phyloP scores from a whole-genome alignment of 1,140 invertebrate genomes.

The Drosophila repleta region DNA sequence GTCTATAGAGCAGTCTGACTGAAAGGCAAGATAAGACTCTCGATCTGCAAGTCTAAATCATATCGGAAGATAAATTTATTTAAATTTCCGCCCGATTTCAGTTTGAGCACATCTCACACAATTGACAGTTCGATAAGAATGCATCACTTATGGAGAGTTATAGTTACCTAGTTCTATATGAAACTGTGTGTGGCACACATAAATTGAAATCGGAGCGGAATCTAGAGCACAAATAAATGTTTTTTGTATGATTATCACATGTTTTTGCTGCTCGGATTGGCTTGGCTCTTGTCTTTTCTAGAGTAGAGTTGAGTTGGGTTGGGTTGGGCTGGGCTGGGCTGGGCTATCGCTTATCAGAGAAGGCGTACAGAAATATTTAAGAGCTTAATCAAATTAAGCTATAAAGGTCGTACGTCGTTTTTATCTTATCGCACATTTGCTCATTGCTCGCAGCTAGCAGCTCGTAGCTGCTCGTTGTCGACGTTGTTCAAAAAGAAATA shows the following conservation, averaged over 20 bases:
- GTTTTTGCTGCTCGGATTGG: slow-evolving; percentile 4
- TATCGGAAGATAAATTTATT: neutral
- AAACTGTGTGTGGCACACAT: slow-evolving; percentile 15
- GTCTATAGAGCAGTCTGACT: too few relatives aligned
- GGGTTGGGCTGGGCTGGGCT: neutral
- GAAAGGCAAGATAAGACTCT: too few relatives aligned
- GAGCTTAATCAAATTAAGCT: slow-evolving; percentile 82
- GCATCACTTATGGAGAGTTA: slow-evolving; percentile 1
- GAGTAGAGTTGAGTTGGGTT: slow-evolving; percentile 14
- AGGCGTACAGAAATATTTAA: slow-evolving; percentile 64
- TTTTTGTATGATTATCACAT: slow-evolving; percentile 43
- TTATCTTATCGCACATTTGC: slow-evolving; percentile 65
- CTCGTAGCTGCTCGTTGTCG: slow-evolving; percentile 22
- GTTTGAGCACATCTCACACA: slow-evolving; percentile 1
- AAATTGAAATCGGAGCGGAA: slow-evolving; percentile 12
- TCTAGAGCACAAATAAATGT: slow-evolving; percentile 32
- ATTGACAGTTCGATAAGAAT: slow-evolving; percentile 4
- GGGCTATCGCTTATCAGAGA: slow-evolving; percentile 30
- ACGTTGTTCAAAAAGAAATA: slow-evolving; percentile 17
- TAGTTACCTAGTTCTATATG: neutral
- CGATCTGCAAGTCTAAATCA: neutral
- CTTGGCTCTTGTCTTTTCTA: neutral
- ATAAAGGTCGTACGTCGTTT: slow-evolving; percentile 76
- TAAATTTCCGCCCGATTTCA: neutral
- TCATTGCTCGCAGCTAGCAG: slow-evolving; percentile 7